A percentile compares a stretch with the other conserved stretches of the same genome.
phyloP scores from a whole-genome alignment of 2,113 vertebrate genomes.

The Barbus barbus region DNA sequence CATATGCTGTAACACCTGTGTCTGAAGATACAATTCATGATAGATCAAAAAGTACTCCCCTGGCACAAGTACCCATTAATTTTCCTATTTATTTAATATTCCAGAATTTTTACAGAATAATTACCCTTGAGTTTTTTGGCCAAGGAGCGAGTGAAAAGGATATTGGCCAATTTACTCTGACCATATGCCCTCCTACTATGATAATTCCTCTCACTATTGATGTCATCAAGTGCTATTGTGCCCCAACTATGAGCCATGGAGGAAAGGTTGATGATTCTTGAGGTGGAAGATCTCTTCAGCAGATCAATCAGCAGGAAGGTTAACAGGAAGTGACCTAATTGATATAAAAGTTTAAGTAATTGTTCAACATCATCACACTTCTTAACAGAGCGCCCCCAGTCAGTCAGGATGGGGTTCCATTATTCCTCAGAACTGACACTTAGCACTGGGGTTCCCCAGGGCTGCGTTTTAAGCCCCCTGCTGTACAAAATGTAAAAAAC shows the following conservation, averaged over 20 bases:
- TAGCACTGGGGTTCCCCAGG: not conserved
- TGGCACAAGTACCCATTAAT: not conserved
- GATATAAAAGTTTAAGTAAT: not conserved
- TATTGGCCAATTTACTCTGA: conserved; percentile 68
- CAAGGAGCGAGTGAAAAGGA: conserved; percentile 58
- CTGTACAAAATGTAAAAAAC: not conserved
- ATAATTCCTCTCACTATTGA: conserved; percentile 65
- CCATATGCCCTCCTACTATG: conserved; percentile 59
- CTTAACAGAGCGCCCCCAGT: not conserved
- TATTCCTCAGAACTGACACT: not conserved
- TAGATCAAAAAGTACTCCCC: not conserved
- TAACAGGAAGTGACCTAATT: conserved; percentile 65
- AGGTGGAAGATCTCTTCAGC: conserved; percentile 60
- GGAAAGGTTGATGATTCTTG: conserved; percentile 64
- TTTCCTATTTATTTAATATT: not conserved
- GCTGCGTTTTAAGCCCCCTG: not conserved
- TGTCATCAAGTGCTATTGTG: conserved; percentile 62
- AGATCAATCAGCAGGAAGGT: conserved; percentile 63
- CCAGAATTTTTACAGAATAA: too few relatives aligned
- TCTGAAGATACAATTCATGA: conserved; percentile 38
- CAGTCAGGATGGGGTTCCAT: not conserved
- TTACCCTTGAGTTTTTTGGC: conserved; percentile 62
- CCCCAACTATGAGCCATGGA: conserved; percentile 64
- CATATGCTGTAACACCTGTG: conserved; percentile 60
- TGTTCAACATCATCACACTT: not conserved